Evolutionary conservation across 2,113 vertebrate species (phyloP), one percentile per base, ranked within the genome.

Genomic region (Poecile atricapillus): DNA sequence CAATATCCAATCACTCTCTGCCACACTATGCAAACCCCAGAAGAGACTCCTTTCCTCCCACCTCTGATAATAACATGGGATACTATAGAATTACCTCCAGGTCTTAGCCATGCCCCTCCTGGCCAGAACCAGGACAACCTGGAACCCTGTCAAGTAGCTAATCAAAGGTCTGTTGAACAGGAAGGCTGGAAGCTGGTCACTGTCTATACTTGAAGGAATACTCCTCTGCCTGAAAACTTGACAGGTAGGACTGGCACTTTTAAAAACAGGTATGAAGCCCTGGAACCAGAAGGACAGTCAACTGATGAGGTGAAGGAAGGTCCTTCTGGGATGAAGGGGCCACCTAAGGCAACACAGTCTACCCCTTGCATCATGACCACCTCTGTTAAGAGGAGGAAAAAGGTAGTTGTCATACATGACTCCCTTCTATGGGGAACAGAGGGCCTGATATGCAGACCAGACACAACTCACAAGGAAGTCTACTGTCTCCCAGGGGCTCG

Each of bases 21-120:
- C 52, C 70, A 44, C 24, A 44, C 13, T 44, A 58, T 0, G 2
- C 31, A 1, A 10, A 74, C 39, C 52, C 8, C 2, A 3, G 52
- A 74, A 74, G 23, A 73, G 39, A 44, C 43, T 75, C 33, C 43
- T 25, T 75, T 75, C 55, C n/a, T 75, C 33, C 43, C 25, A 30
- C 25, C n/a, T n/a, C 15, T 55, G 43, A 59, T 47, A 75, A 75
- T 75, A 43, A 59, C 73, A 59, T 47, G n/a, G 47, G 43, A 15
- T 37, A 33, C n/a, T 75, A 75, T 30, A 18, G 73, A 75, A 75
- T 59, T 59, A 75, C 55, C n/a, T 75, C 43, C 43, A 59, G 73
- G 55, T 75, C 73, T n/a, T 47, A 75, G 55, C n/a, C 55, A 37
- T 75, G n/a, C 25, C 43, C 27, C 43, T 75, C 73, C 43, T 47